These are phyloP conservation scores for Grus americana DNA, from an alignment of 2,113 vertebrate genomes.

Conservation along the genomic window DNA sequence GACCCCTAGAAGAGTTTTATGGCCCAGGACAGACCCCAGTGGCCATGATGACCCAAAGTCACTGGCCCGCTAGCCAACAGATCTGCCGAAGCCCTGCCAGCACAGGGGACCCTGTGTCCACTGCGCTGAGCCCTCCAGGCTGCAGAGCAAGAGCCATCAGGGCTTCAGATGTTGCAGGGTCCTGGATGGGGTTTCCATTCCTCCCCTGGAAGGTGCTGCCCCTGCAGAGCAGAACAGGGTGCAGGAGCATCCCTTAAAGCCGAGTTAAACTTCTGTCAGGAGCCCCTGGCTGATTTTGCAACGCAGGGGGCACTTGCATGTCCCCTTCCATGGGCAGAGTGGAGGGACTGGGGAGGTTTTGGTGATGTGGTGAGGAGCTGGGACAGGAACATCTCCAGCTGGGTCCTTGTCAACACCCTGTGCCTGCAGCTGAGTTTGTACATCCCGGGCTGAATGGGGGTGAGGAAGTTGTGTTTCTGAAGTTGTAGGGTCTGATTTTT, in stretches of 20 bases:
- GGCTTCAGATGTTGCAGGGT: accelerated
- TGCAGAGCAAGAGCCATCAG: not conserved
- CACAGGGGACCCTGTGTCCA: not conserved
- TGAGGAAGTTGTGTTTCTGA: not conserved
- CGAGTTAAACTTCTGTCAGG: not conserved
- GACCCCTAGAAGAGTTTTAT: not conserved
- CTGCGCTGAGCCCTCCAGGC: accelerated
- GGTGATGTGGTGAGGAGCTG: not conserved
- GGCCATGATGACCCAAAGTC: not conserved
- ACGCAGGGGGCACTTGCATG: accelerated
- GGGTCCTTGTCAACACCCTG: not conserved
- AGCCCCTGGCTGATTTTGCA: not conserved
- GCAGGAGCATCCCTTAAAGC: not conserved
- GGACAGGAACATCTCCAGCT: not conserved
- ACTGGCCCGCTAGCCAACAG: not conserved
- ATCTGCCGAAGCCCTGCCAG: not conserved
- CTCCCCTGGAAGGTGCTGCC: not conserved
- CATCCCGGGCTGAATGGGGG: accelerated
- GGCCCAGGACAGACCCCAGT: not conserved
- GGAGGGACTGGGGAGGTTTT: no score
- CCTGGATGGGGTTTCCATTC: not conserved
- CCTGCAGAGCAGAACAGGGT: not conserved
- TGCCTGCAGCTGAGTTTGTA: accelerated
- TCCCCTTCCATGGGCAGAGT: not conserved
- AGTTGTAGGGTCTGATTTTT: not conserved